phyloP scores from a whole-genome alignment of 2,888 invertebrate genomes.

The Camptogramma bilineatum region DNA sequence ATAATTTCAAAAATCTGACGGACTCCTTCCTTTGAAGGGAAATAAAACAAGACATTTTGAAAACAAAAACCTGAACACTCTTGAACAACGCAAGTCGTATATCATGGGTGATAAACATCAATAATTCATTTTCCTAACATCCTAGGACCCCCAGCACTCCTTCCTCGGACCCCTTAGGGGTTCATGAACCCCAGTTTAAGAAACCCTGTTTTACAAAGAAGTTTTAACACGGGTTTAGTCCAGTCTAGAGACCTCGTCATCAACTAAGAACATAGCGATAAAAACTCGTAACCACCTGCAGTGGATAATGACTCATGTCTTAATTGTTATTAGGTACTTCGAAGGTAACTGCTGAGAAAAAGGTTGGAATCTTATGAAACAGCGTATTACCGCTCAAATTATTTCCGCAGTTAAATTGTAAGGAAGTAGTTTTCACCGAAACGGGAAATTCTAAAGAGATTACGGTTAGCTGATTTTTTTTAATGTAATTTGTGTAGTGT shows the following conservation, averaged over 20 bases:
- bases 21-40: no score
- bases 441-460: not conserved
- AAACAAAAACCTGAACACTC: no score
- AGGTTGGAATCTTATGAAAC: not conserved
- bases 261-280: not conserved
- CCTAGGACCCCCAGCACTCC: no score
- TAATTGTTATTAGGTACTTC: not conserved
- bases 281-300: not conserved
- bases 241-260: not conserved
- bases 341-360: not conserved
- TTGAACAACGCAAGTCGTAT: no score
- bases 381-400: not conserved
- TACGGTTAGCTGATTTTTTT: no score
- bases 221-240: not conserved
- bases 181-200: no score
- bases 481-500: no score
- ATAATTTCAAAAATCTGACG: no score
- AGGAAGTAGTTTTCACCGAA: not conserved
- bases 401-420: not conserved
- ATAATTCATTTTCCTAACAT: no score
- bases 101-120: no score
- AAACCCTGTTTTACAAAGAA: not conserved
- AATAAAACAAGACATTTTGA: no score
- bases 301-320: not conserved
- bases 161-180: no score